Conservation (phyloP, 2,888 invertebrate genomes). For the Cephus pulcher region DNA sequence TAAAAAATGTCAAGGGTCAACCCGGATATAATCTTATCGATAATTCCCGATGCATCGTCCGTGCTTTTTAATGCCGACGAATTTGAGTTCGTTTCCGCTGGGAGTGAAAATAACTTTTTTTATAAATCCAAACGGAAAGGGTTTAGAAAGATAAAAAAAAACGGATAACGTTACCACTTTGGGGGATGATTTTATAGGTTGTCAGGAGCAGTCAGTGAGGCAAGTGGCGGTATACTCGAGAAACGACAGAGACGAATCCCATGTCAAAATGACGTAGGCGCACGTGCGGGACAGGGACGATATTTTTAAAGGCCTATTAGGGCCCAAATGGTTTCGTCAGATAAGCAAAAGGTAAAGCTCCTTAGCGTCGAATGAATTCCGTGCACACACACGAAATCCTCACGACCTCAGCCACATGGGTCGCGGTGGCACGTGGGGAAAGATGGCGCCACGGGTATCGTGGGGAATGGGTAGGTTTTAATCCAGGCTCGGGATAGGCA, state of each 20-base stretch:
- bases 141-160: neutral
- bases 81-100: neutral
- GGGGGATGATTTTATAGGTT: neutral
- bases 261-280: neutral
- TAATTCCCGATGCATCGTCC: neutral
- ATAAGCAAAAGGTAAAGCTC: slow-evolving; percentile 23
- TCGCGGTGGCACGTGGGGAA: neutral
- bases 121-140: neutral
- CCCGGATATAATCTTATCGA: neutral
- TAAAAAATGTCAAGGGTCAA: neutral
- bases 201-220: neutral
- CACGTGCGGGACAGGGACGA: neutral
- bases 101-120: neutral
- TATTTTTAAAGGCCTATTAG: slow-evolving; percentile 14
- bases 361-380: slow-evolving; percentile 22
- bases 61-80: neutral
- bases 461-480: neutral
- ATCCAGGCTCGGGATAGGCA: neutral
- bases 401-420: neutral
- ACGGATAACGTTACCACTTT: neutral
- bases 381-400: slow-evolving; percentile 11
- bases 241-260: neutral
- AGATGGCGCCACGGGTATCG: neutral
- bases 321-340: slow-evolving; percentile 20
- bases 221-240: neutral